These are phyloP conservation scores for Stercorarius parasiticus DNA, from an alignment of 2,113 vertebrate genomes.

Conservation along the genomic window DNA sequence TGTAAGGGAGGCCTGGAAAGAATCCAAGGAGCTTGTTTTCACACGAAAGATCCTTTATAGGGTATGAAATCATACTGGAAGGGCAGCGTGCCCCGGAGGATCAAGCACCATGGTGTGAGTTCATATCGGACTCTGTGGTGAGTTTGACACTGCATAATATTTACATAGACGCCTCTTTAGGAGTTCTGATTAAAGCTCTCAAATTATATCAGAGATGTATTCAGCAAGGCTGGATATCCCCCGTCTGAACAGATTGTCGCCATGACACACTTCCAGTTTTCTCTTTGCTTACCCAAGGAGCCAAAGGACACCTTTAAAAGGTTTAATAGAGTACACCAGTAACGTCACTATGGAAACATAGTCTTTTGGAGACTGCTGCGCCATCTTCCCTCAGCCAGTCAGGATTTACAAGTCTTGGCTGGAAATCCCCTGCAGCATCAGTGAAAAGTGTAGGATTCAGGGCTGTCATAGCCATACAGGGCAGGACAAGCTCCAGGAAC, in stretches of 20 bases:
- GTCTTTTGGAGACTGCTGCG: background rate
- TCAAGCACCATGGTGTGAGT: slow-evolving; percentile 18
- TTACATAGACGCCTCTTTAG: background rate
- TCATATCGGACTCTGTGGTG: slow-evolving; percentile 8
- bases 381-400: background rate
- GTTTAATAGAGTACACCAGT: background rate
- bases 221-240: background rate
- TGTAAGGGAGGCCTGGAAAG: slow-evolving; percentile 1
- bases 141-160: slow-evolving; percentile 2
- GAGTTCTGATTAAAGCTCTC: background rate
- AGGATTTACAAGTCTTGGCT: background rate
- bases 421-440: background rate
- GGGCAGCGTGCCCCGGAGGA: slow-evolving; percentile 20
- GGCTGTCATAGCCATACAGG: background rate
- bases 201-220: background rate
- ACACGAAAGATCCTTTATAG: background rate
- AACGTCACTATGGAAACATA: slow-evolving; percentile 10
- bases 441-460: background rate
- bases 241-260: background rate
- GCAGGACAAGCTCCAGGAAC: background rate
- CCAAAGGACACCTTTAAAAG: slow-evolving; percentile 1
- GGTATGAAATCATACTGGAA: slow-evolving; percentile 18
- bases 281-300: background rate
- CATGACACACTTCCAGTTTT: background rate
- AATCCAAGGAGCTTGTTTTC: slow-evolving; percentile 31